Base-by-base conservation (phyloP, 2,113 vertebrate genomes). In the Pandion haliaetus region DNA sequence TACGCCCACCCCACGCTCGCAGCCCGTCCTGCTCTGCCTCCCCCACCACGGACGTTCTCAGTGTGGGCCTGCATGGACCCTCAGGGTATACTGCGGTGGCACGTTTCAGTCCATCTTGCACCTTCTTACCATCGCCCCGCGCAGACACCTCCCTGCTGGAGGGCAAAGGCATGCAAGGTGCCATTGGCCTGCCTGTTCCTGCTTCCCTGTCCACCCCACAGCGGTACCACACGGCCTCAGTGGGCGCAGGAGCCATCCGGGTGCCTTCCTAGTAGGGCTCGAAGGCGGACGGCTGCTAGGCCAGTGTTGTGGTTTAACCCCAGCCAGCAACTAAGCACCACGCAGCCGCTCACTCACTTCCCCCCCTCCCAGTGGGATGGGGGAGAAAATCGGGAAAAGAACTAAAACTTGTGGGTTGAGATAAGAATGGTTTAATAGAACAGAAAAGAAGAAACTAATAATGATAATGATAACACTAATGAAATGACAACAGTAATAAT, bases 1-100 rank as follows among this genome's bases (percentile, higher is more conserved):
- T 20, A 16, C 1, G 1, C 20, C 52, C 2, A 0, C 18, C 13
- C 24, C 40, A 17, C 1, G 0, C 34, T 28, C 1, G 1, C 10
- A 18, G 31, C 21, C 45, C n/a, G 29, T 23, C 24, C 31, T 2
- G 1, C 44, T 76, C 71, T 57, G 12, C 59, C 40, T 78, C 14
- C 18, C 9, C 29, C 23, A 52, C 44, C 38, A 6, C 3, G 28
- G 69, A 19, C 34, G 18, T 66, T 34, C 32, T 74, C n/a, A n/a
- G 31, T 0, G 0, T 40, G 67, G 72, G 21, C 44, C 38, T 47
- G 20, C 8, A 3, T 15, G 29, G 77, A 32, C 29, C 26, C 58
- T 81, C 18, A 25, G 34, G 21, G 36, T 54, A 57, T 34, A 9
- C 47, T 25, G 8, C 1, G 2, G 21, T 45, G 34, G 34, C 36